Evolutionary conservation across 2,888 invertebrate genomes (phyloP).

Genomic region (Exephanes ischioxanthus): DNA sequence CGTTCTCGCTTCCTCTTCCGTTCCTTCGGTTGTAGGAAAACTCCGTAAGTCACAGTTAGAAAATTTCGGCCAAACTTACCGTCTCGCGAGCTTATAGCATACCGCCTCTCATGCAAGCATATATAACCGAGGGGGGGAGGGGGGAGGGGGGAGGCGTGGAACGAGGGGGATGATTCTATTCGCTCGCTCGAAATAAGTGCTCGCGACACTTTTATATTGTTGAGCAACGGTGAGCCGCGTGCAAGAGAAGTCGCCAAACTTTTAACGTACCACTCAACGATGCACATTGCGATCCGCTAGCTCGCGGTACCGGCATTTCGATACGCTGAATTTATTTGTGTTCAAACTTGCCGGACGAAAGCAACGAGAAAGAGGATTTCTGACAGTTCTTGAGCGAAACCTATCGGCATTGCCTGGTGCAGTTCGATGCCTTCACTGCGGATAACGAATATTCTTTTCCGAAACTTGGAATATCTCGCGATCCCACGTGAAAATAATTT

Average conservation of each 20-base stretch:
- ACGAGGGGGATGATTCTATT: conserved; percentile 52
- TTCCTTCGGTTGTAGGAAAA: conserved; percentile 17
- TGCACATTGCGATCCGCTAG: conserved; percentile 18
- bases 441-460: neutral
- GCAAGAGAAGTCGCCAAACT: conserved; percentile 33
- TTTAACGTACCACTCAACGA: conserved; percentile 32
- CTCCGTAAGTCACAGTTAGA: conserved; percentile 53
- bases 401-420: neutral
- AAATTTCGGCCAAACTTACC: conserved; percentile 57
- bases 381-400: neutral
- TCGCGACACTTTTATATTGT: conserved; percentile 52
- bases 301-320: neutral
- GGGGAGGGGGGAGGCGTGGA: neutral
- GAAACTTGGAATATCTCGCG: neutral
- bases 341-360: conserved; percentile 1
- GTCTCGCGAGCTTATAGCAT: conserved; percentile 22
- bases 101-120: neutral
- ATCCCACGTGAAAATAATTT: neutral
- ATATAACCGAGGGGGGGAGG: neutral
- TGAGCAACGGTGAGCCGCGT: conserved; percentile 34
- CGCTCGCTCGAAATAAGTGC: conserved; percentile 60
- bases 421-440: neutral
- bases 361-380: conserved; percentile 1
- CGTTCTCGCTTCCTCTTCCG: neutral
- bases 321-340: conserved; percentile 35